Conservation (phyloP, 2,113 vertebrate genomes). For the Smithornis capensis region DNA sequence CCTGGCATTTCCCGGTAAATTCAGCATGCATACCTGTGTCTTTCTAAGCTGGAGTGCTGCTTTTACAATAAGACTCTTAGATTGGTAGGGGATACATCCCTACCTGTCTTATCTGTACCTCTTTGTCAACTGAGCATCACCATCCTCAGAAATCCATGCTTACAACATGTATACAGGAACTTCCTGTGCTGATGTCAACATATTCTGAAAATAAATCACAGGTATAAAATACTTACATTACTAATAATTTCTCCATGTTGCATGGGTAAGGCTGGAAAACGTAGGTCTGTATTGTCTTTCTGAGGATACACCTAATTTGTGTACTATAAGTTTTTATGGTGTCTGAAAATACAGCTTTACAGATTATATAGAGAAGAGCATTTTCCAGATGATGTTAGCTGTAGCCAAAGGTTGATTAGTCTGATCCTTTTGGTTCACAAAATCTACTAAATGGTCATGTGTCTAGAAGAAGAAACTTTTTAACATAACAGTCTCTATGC, state of each 20-base stretch:
- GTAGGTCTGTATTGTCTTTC: not conserved
- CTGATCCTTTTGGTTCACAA: not conserved
- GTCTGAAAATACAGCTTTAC: not conserved
- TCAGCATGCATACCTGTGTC: fast-evolving
- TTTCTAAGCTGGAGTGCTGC: not conserved
- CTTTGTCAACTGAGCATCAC: not conserved
- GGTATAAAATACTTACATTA: not conserved
- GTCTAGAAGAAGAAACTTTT: not conserved
- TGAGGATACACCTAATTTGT: not conserved
- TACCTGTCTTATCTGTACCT: not conserved
- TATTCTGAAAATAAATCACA: not conserved
- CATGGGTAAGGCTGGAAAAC: not conserved
- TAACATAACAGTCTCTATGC: not conserved
- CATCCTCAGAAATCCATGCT: not conserved
- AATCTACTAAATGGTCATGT: not conserved
- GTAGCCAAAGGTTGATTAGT: not conserved
- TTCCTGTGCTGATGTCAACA: not conserved
- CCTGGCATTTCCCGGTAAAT: not conserved
- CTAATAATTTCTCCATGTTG: not conserved
- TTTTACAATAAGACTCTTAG: not conserved
- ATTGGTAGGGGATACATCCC: not conserved
- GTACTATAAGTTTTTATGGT: fast-evolving
- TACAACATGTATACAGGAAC: not conserved
- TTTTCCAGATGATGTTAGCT: not conserved
- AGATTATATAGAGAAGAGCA: not conserved